These are phyloP conservation scores for Nomada flava DNA, from an alignment of 2,888 invertebrate genomes.

Conservation along the genomic window DNA sequence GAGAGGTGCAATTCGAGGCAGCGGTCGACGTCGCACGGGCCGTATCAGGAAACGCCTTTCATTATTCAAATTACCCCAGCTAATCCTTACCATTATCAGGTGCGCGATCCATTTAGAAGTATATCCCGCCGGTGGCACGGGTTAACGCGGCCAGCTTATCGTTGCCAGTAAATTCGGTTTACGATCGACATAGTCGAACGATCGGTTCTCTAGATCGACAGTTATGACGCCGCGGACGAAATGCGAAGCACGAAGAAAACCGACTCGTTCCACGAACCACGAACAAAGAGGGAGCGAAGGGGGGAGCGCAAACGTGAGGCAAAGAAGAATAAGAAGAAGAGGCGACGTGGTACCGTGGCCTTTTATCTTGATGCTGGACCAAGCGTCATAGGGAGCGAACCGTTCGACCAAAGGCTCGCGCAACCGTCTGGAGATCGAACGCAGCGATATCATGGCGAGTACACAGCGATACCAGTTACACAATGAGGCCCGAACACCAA, in stretches of 20 bases:
- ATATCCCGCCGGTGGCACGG: slow-evolving; percentile 19
- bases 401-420: slow-evolving; percentile 64
- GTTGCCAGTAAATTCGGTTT: slow-evolving; percentile 61
- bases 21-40: background rate
- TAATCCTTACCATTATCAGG: slow-evolving; percentile 49
- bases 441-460: slow-evolving; percentile 74
- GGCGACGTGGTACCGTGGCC: slow-evolving; percentile 10
- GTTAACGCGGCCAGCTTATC: slow-evolving; percentile 52
- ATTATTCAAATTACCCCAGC: slow-evolving; percentile 52
- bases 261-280: slow-evolving; percentile 14
- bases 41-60: slow-evolving; percentile 51
- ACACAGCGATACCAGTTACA: slow-evolving; percentile 78
- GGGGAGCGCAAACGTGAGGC: background rate
- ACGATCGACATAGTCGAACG: slow-evolving; percentile 43
- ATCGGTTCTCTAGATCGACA: slow-evolving; percentile 56
- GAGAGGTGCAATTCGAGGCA: slow-evolving; percentile 25
- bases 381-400: slow-evolving; percentile 74
- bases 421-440: slow-evolving; percentile 77
- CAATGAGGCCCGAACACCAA: slow-evolving; percentile 79
- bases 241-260: slow-evolving; percentile 13
- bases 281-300: slow-evolving; percentile 16
- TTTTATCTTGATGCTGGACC: slow-evolving; percentile 75
- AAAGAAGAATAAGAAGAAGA: slow-evolving; percentile 4
- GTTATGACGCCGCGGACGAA: slow-evolving; percentile 53
- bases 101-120: slow-evolving; percentile 45